Evolutionary conservation across 1,140 invertebrate species (phyloP).

Genomic region (Nasonia longicornis): DNA sequence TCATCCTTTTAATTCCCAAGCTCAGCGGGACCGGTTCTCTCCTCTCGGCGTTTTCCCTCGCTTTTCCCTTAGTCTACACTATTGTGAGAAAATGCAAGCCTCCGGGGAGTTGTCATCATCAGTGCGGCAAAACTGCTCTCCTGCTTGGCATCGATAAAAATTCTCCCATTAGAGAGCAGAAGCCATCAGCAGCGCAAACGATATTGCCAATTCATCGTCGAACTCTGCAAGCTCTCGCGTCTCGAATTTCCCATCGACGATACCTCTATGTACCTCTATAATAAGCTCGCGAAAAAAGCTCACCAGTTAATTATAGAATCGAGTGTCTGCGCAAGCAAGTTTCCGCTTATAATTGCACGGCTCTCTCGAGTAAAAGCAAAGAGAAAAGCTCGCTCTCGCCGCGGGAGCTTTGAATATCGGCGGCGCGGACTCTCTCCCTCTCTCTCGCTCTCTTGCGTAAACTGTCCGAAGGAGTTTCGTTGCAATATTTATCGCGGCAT

Average conservation of each 20-base stretch:
- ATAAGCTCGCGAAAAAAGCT: not conserved
- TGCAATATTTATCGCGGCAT: slow-evolving; percentile 39
- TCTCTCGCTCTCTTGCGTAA: not conserved
- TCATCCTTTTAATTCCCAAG: not conserved
- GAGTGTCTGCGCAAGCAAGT: not conserved
- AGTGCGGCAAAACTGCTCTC: not conserved
- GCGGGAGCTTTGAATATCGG: slow-evolving; percentile 19
- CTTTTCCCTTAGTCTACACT: slow-evolving; percentile 4
- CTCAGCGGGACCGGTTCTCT: not conserved
- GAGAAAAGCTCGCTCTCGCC: not conserved
- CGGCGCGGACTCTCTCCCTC: too few species aligned
- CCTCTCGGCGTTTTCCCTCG: slow-evolving; percentile 14
- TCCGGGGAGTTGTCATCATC: slow-evolving; percentile 30
- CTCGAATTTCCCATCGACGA: too few species aligned
- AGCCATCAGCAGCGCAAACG: too few species aligned
- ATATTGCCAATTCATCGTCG: too few species aligned
- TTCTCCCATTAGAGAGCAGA: not conserved
- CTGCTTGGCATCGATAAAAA: slow-evolving; percentile 14
- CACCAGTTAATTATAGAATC: too few species aligned
- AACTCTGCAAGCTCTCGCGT: too few species aligned
- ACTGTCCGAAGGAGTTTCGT: slow-evolving; percentile 16
- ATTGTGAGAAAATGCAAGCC: slow-evolving; percentile 41
- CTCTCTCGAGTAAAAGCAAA: not conserved
- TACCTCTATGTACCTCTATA: not conserved
- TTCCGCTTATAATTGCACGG: not conserved